Evolutionary conservation across 2,113 vertebrate species (phyloP).

Genomic region (Alectura lathami): DNA sequence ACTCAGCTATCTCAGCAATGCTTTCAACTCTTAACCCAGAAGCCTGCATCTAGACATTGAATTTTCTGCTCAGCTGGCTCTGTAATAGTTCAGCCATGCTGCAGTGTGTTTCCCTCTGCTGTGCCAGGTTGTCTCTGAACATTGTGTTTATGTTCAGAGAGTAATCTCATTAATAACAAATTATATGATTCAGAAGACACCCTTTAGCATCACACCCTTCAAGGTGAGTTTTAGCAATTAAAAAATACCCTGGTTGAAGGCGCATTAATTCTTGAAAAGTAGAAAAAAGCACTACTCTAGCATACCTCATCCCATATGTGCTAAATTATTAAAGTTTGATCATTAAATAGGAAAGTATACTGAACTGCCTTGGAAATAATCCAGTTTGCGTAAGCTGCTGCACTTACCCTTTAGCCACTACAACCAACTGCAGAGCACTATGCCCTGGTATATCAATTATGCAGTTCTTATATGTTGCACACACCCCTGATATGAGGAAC

Average conservation of each 20-base stretch:
- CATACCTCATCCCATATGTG: neutral
- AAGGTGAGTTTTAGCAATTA: neutral
- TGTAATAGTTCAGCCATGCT: neutral
- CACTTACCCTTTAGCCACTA: neutral
- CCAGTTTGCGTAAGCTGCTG: neutral
- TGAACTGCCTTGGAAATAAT: neutral
- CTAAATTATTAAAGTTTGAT: neutral
- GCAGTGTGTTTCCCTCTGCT: too few species aligned
- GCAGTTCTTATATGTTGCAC: neutral
- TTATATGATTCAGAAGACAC: neutral
- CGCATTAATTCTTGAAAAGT: neutral
- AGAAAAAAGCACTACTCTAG: neutral
- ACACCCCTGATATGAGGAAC: neutral
- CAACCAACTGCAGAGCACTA: neutral
- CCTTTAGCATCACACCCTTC: neutral
- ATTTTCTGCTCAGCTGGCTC: neutral
- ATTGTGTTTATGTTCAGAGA: neutral
- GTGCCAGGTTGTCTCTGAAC: neutral
- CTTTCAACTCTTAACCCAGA: neutral
- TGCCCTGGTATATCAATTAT: constrained; percentile 18
- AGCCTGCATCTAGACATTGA: rapidly evolving
- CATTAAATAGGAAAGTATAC: neutral
- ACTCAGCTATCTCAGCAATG: neutral
- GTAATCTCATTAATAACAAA: neutral
- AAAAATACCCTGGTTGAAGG: neutral